These are phyloP conservation scores for Pogona vitticeps DNA, from an alignment of 2,113 vertebrate species.

Conservation along the genomic window DNA sequence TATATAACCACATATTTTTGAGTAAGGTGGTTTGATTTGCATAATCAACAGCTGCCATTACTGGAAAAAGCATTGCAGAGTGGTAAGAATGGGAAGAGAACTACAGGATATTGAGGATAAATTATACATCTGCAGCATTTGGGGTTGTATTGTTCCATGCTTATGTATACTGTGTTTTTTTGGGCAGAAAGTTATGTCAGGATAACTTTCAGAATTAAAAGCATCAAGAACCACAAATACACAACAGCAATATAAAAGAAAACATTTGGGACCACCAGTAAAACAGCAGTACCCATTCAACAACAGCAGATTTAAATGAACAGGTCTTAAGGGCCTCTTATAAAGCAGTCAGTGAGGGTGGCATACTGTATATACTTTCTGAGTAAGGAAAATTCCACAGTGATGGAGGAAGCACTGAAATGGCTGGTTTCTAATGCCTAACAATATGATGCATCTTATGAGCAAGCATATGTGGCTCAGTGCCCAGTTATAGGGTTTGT, in stretches of 20 bases:
- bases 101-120: neutral
- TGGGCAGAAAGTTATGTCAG: neutral
- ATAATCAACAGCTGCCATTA: neutral
- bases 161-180: neutral
- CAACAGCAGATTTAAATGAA: neutral
- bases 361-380: neutral
- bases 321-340: neutral
- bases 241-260: neutral
- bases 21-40: neutral
- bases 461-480: neutral
- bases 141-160: neutral
- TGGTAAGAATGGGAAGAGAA: neutral
- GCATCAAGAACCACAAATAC: neutral
- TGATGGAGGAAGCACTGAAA: neutral
- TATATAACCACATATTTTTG: neutral
- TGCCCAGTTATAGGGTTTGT: neutral
- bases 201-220: neutral
- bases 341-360: neutral
- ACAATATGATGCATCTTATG: neutral
- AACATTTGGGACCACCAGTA: neutral
- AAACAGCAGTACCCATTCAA: neutral
- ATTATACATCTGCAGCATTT: neutral
- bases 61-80: neutral
- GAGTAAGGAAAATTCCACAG: neutral
- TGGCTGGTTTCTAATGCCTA: neutral